These are phyloP conservation scores for Probosciger aterrimus DNA, from an alignment of 2,113 vertebrate genomes.

Conservation along the genomic window DNA sequence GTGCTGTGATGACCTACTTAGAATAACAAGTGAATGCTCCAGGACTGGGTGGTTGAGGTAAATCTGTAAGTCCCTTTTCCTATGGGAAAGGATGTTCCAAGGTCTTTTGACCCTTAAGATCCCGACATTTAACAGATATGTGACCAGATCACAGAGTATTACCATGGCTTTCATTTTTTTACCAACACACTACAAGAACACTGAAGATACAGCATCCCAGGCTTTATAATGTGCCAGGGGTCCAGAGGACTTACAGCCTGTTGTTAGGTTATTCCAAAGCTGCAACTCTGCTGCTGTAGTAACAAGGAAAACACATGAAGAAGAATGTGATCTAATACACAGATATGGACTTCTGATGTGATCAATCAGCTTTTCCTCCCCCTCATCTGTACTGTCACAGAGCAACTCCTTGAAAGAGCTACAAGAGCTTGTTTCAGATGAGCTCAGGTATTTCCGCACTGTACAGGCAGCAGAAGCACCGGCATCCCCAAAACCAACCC, in stretches of 20 bases:
- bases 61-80: not conserved
- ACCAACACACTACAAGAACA: not conserved
- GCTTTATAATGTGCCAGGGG: not conserved
- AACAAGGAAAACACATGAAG: not conserved
- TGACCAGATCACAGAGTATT: not conserved
- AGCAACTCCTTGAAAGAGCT: not conserved
- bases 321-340: not conserved
- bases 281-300: not conserved
- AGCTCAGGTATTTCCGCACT: not conserved
- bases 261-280: not conserved
- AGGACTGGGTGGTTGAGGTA: not conserved
- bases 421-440: not conserved
- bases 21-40: not conserved
- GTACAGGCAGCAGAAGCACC: not conserved
- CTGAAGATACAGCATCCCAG: not conserved
- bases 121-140: not conserved
- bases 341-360: fast-evolving
- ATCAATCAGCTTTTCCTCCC: not conserved
- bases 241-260: not conserved
- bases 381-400: not conserved
- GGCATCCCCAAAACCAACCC: not conserved
- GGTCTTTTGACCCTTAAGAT: not conserved
- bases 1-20: not conserved
- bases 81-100: not conserved
- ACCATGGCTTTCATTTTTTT: not conserved